A percentile compares a stretch with the other conserved stretches of the same genome.
These are phyloP conservation scores for Melinaea marsaeus DNA, from an alignment of 2,888 invertebrate genomes.

Conservation along the genomic window DNA sequence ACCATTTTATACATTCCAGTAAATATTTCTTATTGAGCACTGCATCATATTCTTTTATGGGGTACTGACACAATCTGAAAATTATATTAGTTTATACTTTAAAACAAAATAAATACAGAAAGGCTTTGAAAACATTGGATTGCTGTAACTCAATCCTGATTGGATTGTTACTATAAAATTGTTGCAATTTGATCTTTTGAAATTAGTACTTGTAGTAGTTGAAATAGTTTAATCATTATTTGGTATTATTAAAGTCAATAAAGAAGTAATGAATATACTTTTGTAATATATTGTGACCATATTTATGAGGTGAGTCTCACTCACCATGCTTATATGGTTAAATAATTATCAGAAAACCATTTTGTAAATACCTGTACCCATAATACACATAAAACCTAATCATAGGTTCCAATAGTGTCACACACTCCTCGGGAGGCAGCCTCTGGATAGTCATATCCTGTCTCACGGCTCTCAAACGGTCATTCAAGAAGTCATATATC, in stretches of 20 bases:
- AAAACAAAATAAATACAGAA: neutral
- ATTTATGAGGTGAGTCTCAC: too few relatives aligned
- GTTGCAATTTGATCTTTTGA: too few relatives aligned
- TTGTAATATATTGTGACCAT: too few relatives aligned
- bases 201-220: too few relatives aligned
- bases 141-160: too few relatives aligned
- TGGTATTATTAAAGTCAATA: too few relatives aligned
- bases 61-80: conserved; percentile 79
- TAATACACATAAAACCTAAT: conserved; percentile 85
- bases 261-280: too few relatives aligned
- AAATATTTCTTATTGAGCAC: conserved; percentile 83
- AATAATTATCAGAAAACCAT: too few relatives aligned
- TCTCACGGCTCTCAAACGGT: conserved; percentile 84
- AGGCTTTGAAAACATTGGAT: too few relatives aligned
- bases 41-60: conserved; percentile 79
- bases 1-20: conserved; percentile 83
- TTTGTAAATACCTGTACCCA: conserved; percentile 78
- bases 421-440: conserved; percentile 69
- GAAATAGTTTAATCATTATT: too few relatives aligned
- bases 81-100: neutral
- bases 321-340: too few relatives aligned
- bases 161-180: too few relatives aligned
- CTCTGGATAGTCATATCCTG: conserved; percentile 89
- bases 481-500: conserved; percentile 86
- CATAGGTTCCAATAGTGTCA: conserved; percentile 84